Evolutionary conservation across 2,797 vertebrate genomes (phyloP), one percentile per base, ranked within the genome.

Genomic region (Uromys caudimaculatus): DNA sequence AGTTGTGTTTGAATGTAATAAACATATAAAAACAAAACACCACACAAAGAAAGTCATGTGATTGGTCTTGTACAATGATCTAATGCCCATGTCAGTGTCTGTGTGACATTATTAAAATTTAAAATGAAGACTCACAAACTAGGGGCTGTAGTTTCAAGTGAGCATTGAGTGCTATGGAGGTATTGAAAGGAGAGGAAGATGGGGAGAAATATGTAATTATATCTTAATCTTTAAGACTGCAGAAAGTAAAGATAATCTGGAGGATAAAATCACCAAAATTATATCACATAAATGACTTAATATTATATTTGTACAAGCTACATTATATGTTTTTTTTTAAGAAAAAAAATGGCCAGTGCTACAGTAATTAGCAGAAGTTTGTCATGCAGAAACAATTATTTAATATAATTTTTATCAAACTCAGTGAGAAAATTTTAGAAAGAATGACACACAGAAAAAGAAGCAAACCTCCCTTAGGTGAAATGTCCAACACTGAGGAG

Each of bases 381-480:
- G 5, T 56, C 32, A 21, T 21, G 13, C 21, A 79, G 52, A 79
- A 54, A 56, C n/a, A n/a, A 3, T n/a, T 56, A 79, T 79, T 56
- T n/a, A 56, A 56, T 56, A 38, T 5, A 79, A 8, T 24, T 19
- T 19, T 81, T 56, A 35, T 81, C 52, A 78, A 56, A 38, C 4
- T 24, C 11, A 81, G 19, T 24, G 35, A 79, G 19, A 19, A 38
- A 54, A 81, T 56, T 29, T 1, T 1, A 81, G 7, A 81, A 38
- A 56, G 10, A 1, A 56, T 0, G 0, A 29, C 7, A 82, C 3
- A 17, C 14, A 83, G 13, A 60, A 29, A 83, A 60, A 93, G 76
- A 85, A 90, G 44, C 85, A 97, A 96, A 90, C 24, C 38, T 87
- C 87, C 54, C 54, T 54, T 14, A 54, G 54, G 54, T 54, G 54